A percentile compares a stretch with the other conserved stretches of the same genome.
These are phyloP conservation scores for Microhierax caerulescens DNA, from an alignment of 2,797 vertebrate species.

Conservation along the genomic window DNA sequence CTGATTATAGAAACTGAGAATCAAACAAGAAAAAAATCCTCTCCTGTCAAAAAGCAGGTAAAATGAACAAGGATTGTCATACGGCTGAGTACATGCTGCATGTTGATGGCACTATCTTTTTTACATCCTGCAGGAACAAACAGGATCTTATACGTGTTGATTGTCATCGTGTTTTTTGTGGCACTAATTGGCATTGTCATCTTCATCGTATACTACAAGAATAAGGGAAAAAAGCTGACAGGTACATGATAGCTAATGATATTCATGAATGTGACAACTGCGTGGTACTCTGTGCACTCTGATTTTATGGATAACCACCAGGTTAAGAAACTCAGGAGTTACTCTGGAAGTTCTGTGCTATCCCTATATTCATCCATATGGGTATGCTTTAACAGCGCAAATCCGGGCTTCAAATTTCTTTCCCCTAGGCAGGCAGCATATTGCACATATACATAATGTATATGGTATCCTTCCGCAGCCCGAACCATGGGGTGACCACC, in stretches of 20 bases:
- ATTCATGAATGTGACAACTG: not conserved
- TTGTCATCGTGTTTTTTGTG: conserved; percentile 70
- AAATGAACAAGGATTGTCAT: not conserved
- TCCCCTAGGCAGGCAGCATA: not conserved
- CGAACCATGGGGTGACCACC: fast-evolving
- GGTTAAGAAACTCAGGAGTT: not conserved
- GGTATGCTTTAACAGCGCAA: not conserved
- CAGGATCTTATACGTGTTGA: conserved; percentile 62
- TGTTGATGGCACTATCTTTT: not conserved
- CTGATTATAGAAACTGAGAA: not conserved
- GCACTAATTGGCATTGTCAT: conserved; percentile 52
- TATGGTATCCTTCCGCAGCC: not conserved
- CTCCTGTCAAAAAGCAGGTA: not conserved
- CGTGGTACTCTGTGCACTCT: not conserved
- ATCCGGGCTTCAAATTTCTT: not conserved
- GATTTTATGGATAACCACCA: not conserved
- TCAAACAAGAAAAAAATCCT: not conserved
- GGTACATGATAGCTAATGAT: conserved; percentile 50
- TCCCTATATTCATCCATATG: not conserved
- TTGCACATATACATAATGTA: not conserved
- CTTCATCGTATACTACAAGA: conserved; percentile 71
- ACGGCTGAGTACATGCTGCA: not conserved
- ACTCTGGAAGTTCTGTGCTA: not conserved
- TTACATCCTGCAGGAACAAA: conserved; percentile 62
- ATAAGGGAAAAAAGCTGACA: conserved; percentile 76